Conservation (phyloP, 2,888 invertebrate species). For the Tinea pellionella region DNA sequence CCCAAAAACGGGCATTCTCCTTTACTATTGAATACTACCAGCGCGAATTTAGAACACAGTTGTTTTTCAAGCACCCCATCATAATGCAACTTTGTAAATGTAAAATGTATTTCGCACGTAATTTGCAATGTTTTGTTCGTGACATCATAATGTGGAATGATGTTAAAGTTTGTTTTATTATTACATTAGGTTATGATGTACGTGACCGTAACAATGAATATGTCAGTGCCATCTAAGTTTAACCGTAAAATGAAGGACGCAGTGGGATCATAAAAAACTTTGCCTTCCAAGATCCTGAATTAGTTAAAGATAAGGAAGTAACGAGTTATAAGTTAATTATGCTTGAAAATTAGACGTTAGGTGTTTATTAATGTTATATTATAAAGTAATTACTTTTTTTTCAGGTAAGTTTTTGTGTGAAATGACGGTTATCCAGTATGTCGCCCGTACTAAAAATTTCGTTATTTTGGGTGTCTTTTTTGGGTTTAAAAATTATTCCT, state of each 20-base stretch:
- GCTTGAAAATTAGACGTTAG: not conserved
- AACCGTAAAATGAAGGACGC: not conserved
- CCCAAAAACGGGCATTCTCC: no score
- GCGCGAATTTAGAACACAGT: no score
- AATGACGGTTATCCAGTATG: no score
- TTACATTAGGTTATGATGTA: slow-evolving; percentile 4
- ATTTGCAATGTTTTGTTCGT: not conserved
- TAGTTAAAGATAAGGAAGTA: not conserved
- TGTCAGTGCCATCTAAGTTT: not conserved
- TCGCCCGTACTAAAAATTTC: no score
- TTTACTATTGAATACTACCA: no score
- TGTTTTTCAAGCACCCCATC: no score
- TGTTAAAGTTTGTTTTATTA: slow-evolving; percentile 10
- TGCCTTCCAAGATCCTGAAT: not conserved
- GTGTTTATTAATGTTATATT: not conserved
- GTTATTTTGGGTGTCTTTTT: no score
- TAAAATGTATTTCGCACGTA: not conserved
- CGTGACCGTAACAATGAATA: not conserved
- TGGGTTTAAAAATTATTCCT: no score
- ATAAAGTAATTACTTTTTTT: no score
- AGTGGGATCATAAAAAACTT: not conserved
- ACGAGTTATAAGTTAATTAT: not conserved
- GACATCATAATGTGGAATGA: not conserved
- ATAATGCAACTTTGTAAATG: not conserved
- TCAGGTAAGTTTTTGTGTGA: no score